Conservation (phyloP, 2,888 invertebrate genomes). For the Ypsolopha scabrella region DNA sequence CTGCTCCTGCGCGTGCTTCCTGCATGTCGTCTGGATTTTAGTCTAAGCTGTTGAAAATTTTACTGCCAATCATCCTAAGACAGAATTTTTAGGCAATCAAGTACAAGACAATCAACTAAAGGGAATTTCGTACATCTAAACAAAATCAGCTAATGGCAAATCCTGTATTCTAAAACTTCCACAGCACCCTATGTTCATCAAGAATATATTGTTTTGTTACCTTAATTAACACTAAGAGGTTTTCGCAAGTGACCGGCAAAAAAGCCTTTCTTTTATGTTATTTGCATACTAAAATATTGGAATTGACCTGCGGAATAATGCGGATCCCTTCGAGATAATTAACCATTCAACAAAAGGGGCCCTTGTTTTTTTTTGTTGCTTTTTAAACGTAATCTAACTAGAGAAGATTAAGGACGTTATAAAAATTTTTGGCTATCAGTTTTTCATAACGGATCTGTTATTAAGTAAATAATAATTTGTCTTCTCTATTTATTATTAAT, state of each 20-base stretch:
- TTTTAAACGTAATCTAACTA: not conserved
- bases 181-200: too few species aligned
- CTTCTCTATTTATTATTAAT: too few species aligned
- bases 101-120: too few species aligned
- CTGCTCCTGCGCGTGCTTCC: too few species aligned
- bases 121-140: not conserved
- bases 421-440: not conserved
- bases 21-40: too few species aligned
- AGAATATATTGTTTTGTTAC: slow-evolving; percentile 12
- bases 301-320: slow-evolving; percentile 39
- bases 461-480: too few species aligned
- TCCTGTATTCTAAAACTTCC: too few species aligned
- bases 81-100: too few species aligned
- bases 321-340: slow-evolving; percentile 39
- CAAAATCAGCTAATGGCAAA: not conserved
- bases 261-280: slow-evolving; percentile 18
- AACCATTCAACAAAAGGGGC: slow-evolving; percentile 36
- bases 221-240: slow-evolving; percentile 30
- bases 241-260: slow-evolving; percentile 20
- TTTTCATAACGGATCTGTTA: too few species aligned
- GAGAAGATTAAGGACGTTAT: not conserved
- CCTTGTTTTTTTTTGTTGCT: slow-evolving; percentile 25
- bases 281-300: slow-evolving; percentile 57
- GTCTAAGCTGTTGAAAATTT: too few species aligned
- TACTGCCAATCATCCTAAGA: too few species aligned